Conservation (phyloP, 2,113 vertebrate species). For the Cottus gobio region DNA sequence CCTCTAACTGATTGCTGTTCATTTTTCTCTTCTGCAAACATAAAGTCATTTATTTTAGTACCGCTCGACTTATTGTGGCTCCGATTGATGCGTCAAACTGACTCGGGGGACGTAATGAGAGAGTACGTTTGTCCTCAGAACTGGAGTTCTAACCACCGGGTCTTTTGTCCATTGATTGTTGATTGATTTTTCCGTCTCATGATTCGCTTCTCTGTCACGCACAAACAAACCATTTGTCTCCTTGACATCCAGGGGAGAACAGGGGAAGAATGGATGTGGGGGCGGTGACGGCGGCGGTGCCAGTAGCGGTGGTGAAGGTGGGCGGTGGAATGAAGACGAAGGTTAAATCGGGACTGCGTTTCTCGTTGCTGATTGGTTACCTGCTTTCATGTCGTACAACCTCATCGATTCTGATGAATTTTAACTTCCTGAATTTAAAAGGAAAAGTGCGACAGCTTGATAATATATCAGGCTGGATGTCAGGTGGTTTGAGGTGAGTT, state of each 20-base stretch:
- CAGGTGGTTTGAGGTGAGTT: neutral
- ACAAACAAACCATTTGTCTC: constrained; percentile 69
- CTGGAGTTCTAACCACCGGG: neutral
- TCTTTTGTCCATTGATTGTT: neutral
- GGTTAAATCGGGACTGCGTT: constrained; percentile 25
- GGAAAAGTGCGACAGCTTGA: too few species aligned
- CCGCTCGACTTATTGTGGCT: too few species aligned
- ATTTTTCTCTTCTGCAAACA: too few species aligned
- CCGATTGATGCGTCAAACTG: neutral
- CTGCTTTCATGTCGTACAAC: constrained; percentile 13
- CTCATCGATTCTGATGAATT: neutral
- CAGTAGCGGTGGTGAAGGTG: constrained; percentile 54
- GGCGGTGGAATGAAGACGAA: constrained; percentile 58
- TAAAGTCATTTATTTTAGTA: too few species aligned
- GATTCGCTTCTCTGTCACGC: constrained; percentile 32
- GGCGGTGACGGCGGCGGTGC: constrained; percentile 53
- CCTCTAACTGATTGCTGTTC: too few species aligned
- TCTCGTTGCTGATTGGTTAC: constrained; percentile 27
- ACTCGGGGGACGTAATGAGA: neutral
- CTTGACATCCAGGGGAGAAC: constrained; percentile 61
- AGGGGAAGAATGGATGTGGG: constrained; percentile 52
- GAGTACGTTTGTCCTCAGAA: neutral
- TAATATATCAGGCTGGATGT: too few species aligned
- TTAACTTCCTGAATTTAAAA: too few species aligned
- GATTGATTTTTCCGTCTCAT: neutral